phyloP scores from a whole-genome alignment of 2,113 vertebrate species.

The Dicerorhinus sumatrensis region DNA sequence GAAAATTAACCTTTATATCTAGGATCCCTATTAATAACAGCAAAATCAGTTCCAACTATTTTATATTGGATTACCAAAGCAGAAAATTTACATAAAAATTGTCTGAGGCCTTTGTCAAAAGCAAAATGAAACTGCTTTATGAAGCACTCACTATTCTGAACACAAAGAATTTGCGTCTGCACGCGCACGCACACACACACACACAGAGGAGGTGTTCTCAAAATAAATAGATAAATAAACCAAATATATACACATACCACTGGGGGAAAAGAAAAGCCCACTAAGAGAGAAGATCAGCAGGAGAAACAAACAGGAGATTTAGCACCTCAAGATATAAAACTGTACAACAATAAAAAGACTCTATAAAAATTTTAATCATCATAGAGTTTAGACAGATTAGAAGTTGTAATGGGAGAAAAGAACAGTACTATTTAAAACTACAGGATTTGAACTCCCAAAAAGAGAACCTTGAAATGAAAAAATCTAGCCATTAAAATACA shows the following conservation, averaged over 20 bases:
- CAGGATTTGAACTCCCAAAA: not conserved
- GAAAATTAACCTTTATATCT: not conserved
- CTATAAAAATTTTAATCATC: not conserved
- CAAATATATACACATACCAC: not conserved
- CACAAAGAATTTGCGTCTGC: not conserved
- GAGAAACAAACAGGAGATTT: not conserved
- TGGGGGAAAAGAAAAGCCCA: not conserved
- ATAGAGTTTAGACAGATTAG: not conserved
- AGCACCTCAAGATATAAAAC: not conserved
- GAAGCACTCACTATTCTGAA: not conserved
- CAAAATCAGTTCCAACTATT: not conserved
- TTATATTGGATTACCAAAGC: not conserved
- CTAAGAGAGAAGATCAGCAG: not conserved
- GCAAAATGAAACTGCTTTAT: not conserved
- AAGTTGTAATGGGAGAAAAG: not conserved
- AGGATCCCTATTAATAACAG: not conserved
- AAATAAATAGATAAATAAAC: not conserved
- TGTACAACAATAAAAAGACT: not conserved
- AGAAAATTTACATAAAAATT: slow-evolving; percentile 26
- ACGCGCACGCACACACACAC: not conserved
- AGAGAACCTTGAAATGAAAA: not conserved
- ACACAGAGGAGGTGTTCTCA: not conserved
- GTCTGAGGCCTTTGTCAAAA: slow-evolving; percentile 20
- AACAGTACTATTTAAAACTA: not conserved
- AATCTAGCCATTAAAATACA: not conserved